These are phyloP conservation scores for Conistra vaccinii DNA, from an alignment of 2,888 invertebrate genomes.

Conservation along the genomic window DNA sequence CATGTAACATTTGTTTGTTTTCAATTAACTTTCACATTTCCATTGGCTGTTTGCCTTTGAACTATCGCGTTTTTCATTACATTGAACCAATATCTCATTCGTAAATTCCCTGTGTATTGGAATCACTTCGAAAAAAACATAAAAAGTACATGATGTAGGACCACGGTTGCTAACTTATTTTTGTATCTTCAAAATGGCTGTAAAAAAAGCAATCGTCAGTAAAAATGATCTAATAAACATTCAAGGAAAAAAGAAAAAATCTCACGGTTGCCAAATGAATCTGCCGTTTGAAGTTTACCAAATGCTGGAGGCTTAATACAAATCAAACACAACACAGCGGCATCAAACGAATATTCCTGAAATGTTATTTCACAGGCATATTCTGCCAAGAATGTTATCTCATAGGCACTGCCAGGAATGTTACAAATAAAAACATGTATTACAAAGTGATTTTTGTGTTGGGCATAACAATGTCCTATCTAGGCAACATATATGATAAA, in stretches of 20 bases:
- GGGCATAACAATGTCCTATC: not conserved
- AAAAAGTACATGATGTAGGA: not conserved
- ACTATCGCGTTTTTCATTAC: conserved; percentile 31
- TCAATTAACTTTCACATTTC: conserved; percentile 26
- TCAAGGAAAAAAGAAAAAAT: conserved; percentile 8
- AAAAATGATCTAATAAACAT: conserved; percentile 32
- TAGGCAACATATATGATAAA: conserved; percentile 1
- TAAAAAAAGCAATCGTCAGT: conserved; percentile 7
- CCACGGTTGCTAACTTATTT: not conserved
- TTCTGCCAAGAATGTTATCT: not conserved
- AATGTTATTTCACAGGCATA: not conserved
- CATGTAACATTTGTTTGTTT: conserved; percentile 1
- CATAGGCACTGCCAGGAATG: not conserved
- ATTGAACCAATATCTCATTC: conserved; percentile 7
- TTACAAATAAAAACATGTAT: conserved; percentile 17
- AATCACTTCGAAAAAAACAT: not conserved
- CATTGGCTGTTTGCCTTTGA: conserved; percentile 5
- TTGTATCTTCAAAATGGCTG: not conserved
- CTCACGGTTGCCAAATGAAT: conserved; percentile 22
- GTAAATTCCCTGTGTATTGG: not conserved
- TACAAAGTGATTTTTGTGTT: not conserved
- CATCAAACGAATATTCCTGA: conserved; percentile 30
- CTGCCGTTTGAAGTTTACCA: conserved; percentile 38
- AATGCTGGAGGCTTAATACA: conserved; percentile 31
- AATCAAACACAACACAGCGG: conserved; percentile 33